A percentile compares a stretch with the other conserved stretches of the same genome.
phyloP scores from a whole-genome alignment of 92 coral and sea anemone species.

The Phenganax stokvisi region DNA sequence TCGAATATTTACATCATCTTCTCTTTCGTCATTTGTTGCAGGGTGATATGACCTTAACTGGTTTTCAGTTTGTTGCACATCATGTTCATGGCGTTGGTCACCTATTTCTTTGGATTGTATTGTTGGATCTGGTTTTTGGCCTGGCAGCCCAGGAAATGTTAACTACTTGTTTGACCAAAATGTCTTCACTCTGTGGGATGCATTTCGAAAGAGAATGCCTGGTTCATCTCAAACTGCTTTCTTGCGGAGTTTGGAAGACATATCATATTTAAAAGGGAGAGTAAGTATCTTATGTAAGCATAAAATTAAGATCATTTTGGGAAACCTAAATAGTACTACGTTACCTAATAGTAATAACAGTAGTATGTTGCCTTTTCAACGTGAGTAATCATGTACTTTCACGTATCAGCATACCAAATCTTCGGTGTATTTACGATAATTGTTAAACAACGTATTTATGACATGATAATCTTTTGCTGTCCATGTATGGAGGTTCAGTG shows the following conservation, averaged over 20 bases:
- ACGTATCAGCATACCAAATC: too few species aligned
- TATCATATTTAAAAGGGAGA: neutral
- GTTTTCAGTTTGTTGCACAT: neutral
- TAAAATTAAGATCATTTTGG: too few species aligned
- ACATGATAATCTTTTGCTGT: neutral
- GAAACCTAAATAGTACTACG: too few species aligned
- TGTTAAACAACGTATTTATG: neutral
- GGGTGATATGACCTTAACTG: neutral
- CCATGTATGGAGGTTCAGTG: neutral
- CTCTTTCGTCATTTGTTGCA: neutral
- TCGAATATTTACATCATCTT: too few species aligned
- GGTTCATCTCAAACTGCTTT: constrained; percentile 23
- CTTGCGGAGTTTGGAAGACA: neutral
- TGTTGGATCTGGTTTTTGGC: constrained; percentile 2
- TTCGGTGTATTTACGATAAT: too few species aligned
- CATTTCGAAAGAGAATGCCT: constrained; percentile 13
- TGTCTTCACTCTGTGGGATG: constrained; percentile 10
- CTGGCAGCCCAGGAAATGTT: neutral
- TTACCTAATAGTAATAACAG: neutral
- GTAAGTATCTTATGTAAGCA: neutral
- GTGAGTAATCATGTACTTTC: too few species aligned
- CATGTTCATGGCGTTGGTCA: constrained; percentile 2
- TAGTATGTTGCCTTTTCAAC: neutral
- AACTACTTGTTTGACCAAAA: neutral
- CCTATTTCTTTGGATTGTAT: constrained; percentile 1